A percentile compares a stretch with the other conserved stretches of the same genome.
Evolutionary conservation across 2,113 vertebrate species (phyloP).

Genomic region (Ctenodactylus gundi): DNA sequence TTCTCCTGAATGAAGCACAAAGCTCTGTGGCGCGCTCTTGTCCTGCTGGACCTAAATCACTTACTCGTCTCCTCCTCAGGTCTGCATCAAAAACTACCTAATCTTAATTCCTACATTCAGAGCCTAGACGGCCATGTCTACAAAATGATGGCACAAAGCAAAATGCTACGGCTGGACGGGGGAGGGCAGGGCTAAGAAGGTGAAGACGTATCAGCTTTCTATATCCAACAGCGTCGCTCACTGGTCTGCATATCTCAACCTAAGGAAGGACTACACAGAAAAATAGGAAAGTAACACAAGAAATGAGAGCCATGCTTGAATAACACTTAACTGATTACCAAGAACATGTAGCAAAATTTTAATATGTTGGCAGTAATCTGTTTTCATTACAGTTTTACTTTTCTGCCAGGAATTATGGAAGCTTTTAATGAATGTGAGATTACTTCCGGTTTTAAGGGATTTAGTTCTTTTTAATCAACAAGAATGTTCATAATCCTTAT

Average conservation of each 20-base stretch:
- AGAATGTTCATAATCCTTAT: neutral
- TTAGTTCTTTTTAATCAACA: slow-evolving; percentile 40
- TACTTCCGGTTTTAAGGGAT: neutral
- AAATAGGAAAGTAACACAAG: neutral
- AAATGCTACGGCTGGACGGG: neutral
- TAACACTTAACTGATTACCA: neutral
- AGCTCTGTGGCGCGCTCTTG: neutral
- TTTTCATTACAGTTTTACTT: neutral
- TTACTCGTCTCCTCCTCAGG: neutral
- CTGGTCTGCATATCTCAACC: neutral
- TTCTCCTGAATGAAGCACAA: neutral
- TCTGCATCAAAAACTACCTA: neutral
- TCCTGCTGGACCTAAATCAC: no score
- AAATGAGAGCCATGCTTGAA: neutral
- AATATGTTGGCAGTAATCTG: neutral
- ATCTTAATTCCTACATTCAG: neutral
- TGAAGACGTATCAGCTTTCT: neutral
- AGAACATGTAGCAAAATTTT: neutral
- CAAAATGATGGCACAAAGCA: neutral
- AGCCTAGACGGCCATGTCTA: neutral
- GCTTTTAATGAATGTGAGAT: slow-evolving; percentile 13
- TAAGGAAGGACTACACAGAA: neutral
- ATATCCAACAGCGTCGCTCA: neutral
- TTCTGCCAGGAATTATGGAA: neutral
- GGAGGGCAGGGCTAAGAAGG: neutral